Evolutionary conservation across 1,140 invertebrate genomes (phyloP).

Genomic region (Trichonephila clavata): DNA sequence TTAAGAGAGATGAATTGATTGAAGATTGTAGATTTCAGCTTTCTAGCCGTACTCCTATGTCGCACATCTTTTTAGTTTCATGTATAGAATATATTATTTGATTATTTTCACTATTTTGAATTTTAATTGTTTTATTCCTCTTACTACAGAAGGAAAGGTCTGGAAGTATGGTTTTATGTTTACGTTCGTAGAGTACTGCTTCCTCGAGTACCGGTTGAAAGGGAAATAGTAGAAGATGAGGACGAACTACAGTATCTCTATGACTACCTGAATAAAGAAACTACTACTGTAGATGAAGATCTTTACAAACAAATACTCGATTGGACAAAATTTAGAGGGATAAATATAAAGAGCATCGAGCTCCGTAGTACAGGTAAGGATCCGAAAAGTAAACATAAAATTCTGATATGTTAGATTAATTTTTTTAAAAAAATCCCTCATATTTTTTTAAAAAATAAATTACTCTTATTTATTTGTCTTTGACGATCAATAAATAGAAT

Average conservation of each 20-base stretch:
- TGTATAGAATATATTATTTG: no score
- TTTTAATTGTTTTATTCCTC: neutral
- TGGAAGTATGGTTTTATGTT: slow-evolving; percentile 26
- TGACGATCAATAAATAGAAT: no score
- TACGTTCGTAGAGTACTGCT: neutral
- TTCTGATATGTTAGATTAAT: neutral
- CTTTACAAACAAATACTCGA: slow-evolving; percentile 20
- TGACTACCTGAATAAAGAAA: slow-evolving; percentile 32
- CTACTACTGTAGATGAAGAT: neutral
- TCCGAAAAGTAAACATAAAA: neutral
- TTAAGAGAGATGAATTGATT: no score
- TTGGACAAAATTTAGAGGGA: neutral
- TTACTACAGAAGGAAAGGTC: neutral
- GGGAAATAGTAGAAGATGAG: neutral
- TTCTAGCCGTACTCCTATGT: no score
- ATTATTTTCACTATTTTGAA: neutral
- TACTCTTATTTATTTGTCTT: no score
- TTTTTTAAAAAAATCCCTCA: no score
- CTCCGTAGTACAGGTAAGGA: slow-evolving; percentile 35
- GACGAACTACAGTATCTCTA: neutral
- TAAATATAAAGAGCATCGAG: neutral
- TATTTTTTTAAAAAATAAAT: no score
- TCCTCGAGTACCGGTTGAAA: neutral
- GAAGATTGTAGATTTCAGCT: no score
- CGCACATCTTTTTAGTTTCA: no score